These are phyloP conservation scores for Thaleichthys pacificus DNA, from an alignment of 2,797 vertebrate species.

Conservation along the genomic window DNA sequence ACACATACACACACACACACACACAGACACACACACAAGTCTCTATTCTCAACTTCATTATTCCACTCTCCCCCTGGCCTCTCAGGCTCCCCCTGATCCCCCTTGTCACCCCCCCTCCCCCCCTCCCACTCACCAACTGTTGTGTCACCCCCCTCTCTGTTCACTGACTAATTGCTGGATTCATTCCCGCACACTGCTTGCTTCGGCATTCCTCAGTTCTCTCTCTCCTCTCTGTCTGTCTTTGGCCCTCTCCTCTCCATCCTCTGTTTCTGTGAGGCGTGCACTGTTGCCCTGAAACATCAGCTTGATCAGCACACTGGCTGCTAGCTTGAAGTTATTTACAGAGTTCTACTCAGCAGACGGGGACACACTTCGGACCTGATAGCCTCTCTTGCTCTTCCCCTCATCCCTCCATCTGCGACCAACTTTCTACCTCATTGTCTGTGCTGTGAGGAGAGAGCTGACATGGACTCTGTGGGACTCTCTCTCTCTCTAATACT, in stretches of 20 bases:
- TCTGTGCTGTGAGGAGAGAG: constrained; percentile 35
- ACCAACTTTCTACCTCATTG: constrained; percentile 15
- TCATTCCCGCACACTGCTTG: constrained; percentile 34
- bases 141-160: background rate
- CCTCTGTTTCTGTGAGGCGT: constrained; percentile 24
- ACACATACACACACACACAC: too few species aligned
- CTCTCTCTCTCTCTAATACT: constrained; percentile 58
- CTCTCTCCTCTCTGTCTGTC: constrained; percentile 6
- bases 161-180: constrained; percentile 31
- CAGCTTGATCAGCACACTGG: too few species aligned
- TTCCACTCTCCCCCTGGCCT: background rate
- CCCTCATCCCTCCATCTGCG: background rate
- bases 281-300: constrained; percentile 19
- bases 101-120: background rate
- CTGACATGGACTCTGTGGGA: constrained; percentile 70
- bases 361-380: too few species aligned
- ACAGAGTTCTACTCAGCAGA: too few species aligned
- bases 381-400: too few species aligned
- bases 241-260: background rate
- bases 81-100: background rate
- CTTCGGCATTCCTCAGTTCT: background rate
- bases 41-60: background rate
- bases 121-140: background rate
- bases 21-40: constrained; percentile 6
- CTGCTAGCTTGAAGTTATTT: too few species aligned